phyloP scores from a whole-genome alignment of 2,797 vertebrate species.

The Ctenopoma multispine region DNA sequence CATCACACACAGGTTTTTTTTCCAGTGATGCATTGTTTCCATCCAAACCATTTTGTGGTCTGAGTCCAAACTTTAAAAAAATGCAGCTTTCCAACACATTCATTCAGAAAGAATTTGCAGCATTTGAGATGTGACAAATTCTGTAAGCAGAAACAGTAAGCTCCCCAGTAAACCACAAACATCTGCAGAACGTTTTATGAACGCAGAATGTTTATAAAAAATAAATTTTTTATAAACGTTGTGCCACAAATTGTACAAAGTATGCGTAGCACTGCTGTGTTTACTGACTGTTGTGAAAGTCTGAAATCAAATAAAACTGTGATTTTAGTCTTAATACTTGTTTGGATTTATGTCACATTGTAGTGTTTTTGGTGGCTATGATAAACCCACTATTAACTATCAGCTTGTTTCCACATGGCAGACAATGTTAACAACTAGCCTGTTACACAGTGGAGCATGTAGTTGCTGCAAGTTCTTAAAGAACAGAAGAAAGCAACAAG shows the following conservation, averaged over 20 bases:
- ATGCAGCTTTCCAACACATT: slow-evolving; percentile 7
- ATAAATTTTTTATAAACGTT: background rate
- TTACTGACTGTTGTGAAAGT: slow-evolving; percentile 20
- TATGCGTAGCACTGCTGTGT: background rate
- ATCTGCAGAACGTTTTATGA: background rate
- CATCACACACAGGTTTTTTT: too few relatives aligned
- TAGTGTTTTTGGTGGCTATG: background rate
- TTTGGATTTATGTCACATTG: background rate
- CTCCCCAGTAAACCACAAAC: slow-evolving; percentile 3
- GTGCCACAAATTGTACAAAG: background rate
- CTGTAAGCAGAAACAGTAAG: background rate
- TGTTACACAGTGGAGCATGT: background rate
- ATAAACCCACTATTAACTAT: background rate
- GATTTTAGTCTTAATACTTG: too few relatives aligned
- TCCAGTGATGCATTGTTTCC: too few relatives aligned
- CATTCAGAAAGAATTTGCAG: slow-evolving; percentile 21
- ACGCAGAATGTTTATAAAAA: too few relatives aligned
- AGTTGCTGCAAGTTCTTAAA: background rate
- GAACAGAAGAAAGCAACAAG: background rate
- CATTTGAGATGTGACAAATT: background rate
- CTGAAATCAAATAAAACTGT: too few relatives aligned
- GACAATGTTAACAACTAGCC: background rate
- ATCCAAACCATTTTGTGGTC: too few relatives aligned
- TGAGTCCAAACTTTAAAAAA: too few relatives aligned
- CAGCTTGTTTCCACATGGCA: background rate